Evolutionary conservation across 2,797 vertebrate genomes (phyloP), one percentile per base, ranked within the genome.

Genomic region (Enteromius argenteus): DNA sequence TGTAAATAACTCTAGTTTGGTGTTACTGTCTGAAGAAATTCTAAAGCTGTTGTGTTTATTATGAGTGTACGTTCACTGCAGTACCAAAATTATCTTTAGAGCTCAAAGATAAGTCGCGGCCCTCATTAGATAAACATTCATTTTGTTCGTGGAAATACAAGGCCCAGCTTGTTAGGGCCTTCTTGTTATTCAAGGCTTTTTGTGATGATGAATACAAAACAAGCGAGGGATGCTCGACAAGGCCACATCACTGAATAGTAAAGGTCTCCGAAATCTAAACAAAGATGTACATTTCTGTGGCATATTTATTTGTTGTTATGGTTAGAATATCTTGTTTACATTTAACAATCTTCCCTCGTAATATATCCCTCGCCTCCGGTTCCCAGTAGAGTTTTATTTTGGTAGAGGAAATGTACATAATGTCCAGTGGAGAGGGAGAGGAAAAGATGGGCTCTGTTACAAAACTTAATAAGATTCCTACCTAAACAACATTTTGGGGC

Each of bases 1-100:
- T 86, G 81, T 88, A 84, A 44, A 86, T 86, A 82, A 32, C 44
- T 49, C 19, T 30, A 39, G 2, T n/a, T 60, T 68, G 23, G 76
- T 83, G 62, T 86, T 14, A 60, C 27, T 79, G 60, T 82, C n/a
- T 60, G 8, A 46, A 81, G 69, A 60, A 30, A 77, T n/a, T 6
- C 58, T 32, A 32, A 77, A 42, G 62, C n/a, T 69, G 19, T 80
- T 58, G 44, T 53, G 44, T 69, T 72, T 80, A 23, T 27, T 74
- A 35, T 68, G 56, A 60, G 79, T 30, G 39, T 44, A 5, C 21
- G 35, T 67, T 56, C 71, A 51, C 81, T 75, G 51, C 72, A 76
- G 81, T 53, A n/a, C 81, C 80, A 82, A 51, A 75, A 27, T 15
- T n/a, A 13, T 73, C 39, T 81, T 35, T 62, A 46, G 17, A 6